A percentile compares a stretch with the other conserved stretches of the same genome.
phyloP scores from a whole-genome alignment of 2,113 vertebrate species.

The Campylomormyrus numenius region DNA sequence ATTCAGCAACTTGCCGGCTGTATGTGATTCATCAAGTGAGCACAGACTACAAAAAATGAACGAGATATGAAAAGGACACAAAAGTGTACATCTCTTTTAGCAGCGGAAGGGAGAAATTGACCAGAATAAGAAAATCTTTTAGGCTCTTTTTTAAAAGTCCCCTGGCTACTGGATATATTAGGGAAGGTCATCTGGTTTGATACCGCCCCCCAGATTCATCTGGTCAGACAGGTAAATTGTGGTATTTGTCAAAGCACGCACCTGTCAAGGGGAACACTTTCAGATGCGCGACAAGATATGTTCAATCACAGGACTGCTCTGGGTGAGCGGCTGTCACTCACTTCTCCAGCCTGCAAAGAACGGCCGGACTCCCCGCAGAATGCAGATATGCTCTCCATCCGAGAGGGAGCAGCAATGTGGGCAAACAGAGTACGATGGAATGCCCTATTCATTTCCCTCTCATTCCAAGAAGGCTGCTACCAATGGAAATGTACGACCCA shows the following conservation, averaged over 20 bases:
- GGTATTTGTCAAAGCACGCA: conserved; percentile 20
- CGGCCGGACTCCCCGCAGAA: background rate
- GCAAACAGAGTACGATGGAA: background rate
- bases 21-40: background rate
- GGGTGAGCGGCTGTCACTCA: conserved; percentile 10
- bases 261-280: conserved; percentile 15
- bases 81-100: background rate
- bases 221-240: conserved; percentile 12
- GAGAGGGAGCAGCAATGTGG: background rate
- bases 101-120: background rate
- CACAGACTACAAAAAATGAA: background rate
- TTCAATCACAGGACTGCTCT: conserved; percentile 17
- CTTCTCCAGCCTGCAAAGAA: background rate
- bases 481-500: background rate
- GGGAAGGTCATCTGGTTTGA: conserved; percentile 19
- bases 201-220: conserved; percentile 13
- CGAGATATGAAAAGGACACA: background rate
- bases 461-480: background rate
- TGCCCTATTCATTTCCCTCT: background rate
- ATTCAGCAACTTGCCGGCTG: background rate
- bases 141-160: background rate
- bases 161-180: conserved; percentile 5
- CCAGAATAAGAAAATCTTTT: background rate
- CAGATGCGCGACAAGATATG: conserved; percentile 8
- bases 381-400: background rate